Base-by-base conservation (phyloP, 2,797 vertebrate species). In the Malacoctenus gilli region DNA sequence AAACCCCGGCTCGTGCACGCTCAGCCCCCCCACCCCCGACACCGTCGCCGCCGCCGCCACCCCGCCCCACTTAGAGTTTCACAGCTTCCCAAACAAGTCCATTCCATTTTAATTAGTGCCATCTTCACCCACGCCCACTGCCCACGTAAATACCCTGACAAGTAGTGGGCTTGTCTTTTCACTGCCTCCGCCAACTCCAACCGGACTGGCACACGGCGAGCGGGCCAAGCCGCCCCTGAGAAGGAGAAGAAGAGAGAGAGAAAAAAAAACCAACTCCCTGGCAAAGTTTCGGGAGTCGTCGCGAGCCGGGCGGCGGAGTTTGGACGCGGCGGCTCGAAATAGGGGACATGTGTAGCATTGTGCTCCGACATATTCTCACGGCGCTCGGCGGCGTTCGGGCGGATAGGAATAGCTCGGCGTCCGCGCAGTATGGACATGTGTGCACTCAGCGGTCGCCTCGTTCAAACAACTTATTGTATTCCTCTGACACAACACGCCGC, bases 1-100 rank as follows among this genome's bases (percentile, higher is more conserved):
- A 44, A 55, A 58, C 30, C 3, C 55, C 39, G 23, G 53, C 54
- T 20, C 18, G 49, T 77, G 68, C 68, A 42, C 43, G 19, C 44
- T 18, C 46, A 14, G n/a, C 5, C 36, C 54, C 30, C 8, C 15
- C n/a, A 5, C 21, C 32, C 16, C 19, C 51, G 73, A 64, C 52
- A 16, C n/a, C n/a, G 2, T n/a, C 8, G 30, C 82, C 30, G 12
- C 9, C 30, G 23, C 31, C 31, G 6, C 14, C 75, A 54, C 19
- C 61, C 32, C 53, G 1, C 60, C 77, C 83, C 77, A 80, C 78
- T 84, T 70, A 72, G 78, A 85, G 81, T 89, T 92, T 93, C 91
- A 92, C 91, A 92, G 91, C 89, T 92, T 92, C 89, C 89, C 86
- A 91, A 92, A 92, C 91, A 92, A 92, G 91, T 92, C 84, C 75